Conservation (phyloP, 2,888 invertebrate species). For the Ariolimax columbianus region DNA sequence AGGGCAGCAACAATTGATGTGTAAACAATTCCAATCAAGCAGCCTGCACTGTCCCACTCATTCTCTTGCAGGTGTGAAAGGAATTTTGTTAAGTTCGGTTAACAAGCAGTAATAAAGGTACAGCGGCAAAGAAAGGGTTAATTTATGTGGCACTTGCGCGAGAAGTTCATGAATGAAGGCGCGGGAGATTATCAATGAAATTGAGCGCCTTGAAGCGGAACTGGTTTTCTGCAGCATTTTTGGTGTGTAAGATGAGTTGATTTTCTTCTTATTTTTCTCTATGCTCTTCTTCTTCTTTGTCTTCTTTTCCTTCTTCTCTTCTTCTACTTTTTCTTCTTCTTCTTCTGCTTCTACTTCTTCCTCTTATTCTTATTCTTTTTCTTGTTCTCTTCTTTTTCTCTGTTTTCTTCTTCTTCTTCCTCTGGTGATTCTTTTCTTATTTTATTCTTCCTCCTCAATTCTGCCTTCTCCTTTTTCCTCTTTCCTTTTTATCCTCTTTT, state of each 20-base stretch:
- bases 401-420: too few species aligned
- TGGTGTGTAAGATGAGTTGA: not conserved
- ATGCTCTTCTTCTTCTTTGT: too few species aligned
- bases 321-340: too few species aligned
- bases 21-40: not conserved
- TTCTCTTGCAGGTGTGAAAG: constrained; percentile 9
- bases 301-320: too few species aligned
- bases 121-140: constrained; percentile 17
- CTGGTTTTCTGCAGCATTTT: not conserved
- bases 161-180: constrained; percentile 21
- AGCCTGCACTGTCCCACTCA: not conserved
- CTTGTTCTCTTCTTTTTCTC: too few species aligned
- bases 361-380: too few species aligned
- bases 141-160: constrained; percentile 26
- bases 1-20: not conserved
- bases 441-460: too few species aligned
- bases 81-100: not conserved
- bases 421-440: too few species aligned
- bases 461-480: too few species aligned
- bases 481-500: too few species aligned
- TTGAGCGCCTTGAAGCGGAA: not conserved
- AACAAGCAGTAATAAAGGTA: constrained; percentile 5
- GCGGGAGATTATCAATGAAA: constrained; percentile 8
- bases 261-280: too few species aligned
- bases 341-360: too few species aligned